Evolutionary conservation across 2,888 invertebrate species (phyloP), one percentile per base, ranked within the genome.

Genomic region (Pheosia tremula): DNA sequence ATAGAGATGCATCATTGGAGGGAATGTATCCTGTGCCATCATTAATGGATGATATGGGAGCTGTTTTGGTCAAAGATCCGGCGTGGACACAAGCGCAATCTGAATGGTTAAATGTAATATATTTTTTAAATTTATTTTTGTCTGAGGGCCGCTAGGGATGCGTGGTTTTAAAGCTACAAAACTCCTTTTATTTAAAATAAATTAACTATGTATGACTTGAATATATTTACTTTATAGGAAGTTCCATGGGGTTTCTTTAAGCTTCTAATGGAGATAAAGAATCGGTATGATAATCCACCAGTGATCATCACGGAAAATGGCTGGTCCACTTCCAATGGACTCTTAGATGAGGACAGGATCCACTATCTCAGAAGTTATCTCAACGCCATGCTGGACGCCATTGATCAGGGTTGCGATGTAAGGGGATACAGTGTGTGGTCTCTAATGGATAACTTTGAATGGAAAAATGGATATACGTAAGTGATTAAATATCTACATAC

Each of bases 391-490:
- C 65, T 94, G 36, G 87, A 94, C 57, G 95, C 94, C 0, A 69
- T 94, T 0, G 81, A 90, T 7, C 90, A 94, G 6, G 93, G 92
- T 0, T 94, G 92, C 61, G 85, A 94, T 69, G 79, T 95, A 0
- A 82, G 73, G 62, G 95, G 94, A 0, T 96, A 95, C 75, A 91
- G 94, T 0, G 93, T 91, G 0, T 95, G 96, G 95, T 95, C 95
- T 43, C 81, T 96, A 5, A 90, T 96, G 77, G 96, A 96, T 73
- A 95, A 95, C 72, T 95, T 96, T 73, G 96, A 96, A 80, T 96
- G 96, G 95, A 81, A 81, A 11, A 73, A 77, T 53, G 96, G 96
- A 45, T 96, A 95, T 75, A 88, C 82, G 93, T 95, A 80, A 90
- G 93, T 82, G 60, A 24, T 49, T 59, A 41, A 41, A 7, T 41